Base-by-base conservation (phyloP, 2,888 invertebrate species). In the Cremastinae sp. region DNA sequence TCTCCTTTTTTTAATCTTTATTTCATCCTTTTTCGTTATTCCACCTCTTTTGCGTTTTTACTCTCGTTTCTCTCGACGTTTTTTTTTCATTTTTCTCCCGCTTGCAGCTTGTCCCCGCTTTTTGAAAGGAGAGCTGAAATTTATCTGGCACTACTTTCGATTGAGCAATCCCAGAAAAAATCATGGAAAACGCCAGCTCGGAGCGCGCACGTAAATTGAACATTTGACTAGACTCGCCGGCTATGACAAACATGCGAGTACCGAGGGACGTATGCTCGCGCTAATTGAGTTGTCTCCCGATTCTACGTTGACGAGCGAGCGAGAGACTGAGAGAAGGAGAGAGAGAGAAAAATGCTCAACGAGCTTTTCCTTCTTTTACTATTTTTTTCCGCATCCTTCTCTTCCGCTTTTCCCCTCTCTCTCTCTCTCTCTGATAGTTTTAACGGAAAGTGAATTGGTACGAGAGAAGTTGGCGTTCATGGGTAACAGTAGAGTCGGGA, bases 231-330 rank as follows among this genome's bases (percentile, higher is more conserved):
- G 37, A 43, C 22, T 28, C 5, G 35, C 35, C 22, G 18, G 55
- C 53, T 43, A 59, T 55, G 43, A 55, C 41, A 55, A 43, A 43
- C 37, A 20, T 18, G 20, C 16, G 47, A 22, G 20, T 58, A 55
- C 35, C 28, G 28, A 28, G 28, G 28, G 37, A 65, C 69, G 53
- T 55, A 39, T 65, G 69, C 59, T 66, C 47, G 2, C 53, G 65
- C 76, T 76, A 76, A 76, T 76, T 76, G 76, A 76, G 73, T 73
- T 65, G 18, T 64, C 72, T 55, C 37, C 35, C 28, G 69, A 4
- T 22, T 47, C 47, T 69, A 68, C 68, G 37, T 28, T 28, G 28
- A 5, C 10, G 14, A 28, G 28, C 28, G 28, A 28, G 14, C 28
- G 18, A 2, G 3, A 9, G n/a, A 18, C 45, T 16, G 41, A 16